Conservation (phyloP, 2,888 invertebrate species). For the Yponomeuta plumbellus region DNA sequence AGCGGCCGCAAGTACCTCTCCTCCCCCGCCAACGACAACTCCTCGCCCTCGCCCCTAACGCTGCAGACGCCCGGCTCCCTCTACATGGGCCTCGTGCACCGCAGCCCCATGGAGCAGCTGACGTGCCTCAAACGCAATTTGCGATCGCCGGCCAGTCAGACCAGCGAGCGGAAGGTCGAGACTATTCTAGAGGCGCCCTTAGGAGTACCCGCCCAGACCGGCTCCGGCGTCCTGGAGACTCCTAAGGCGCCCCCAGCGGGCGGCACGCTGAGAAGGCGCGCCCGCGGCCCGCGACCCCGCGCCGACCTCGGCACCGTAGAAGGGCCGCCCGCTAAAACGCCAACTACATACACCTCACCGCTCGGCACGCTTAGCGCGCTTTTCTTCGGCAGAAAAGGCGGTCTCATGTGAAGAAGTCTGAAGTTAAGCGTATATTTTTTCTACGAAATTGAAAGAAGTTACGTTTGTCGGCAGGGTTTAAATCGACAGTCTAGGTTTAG, state of each 20-base stretch:
- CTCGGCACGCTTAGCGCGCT: constrained; percentile 87
- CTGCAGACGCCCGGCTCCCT: constrained; percentile 77
- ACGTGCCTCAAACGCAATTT: constrained; percentile 80
- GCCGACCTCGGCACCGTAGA: constrained; percentile 62
- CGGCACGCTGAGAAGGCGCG: constrained; percentile 43
- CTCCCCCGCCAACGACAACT: constrained; percentile 76
- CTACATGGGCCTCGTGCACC: constrained; percentile 78
- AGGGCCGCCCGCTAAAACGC: constrained; percentile 36
- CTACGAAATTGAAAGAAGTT: background rate
- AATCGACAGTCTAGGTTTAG: constrained; percentile 6
- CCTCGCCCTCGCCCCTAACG: constrained; percentile 78
- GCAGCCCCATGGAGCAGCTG: constrained; percentile 87
- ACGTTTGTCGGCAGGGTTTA: background rate
- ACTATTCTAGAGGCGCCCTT: constrained; percentile 44
- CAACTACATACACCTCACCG: constrained; percentile 52
- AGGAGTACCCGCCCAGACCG: constrained; percentile 78
- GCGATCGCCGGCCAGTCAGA: constrained; percentile 54
- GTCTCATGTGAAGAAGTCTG: constrained; percentile 73
- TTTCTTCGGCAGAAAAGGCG: constrained; percentile 90
- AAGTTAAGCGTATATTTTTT: background rate
- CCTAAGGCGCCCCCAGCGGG: constrained; percentile 38
- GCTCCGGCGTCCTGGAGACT: constrained; percentile 74
- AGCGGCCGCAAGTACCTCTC: constrained; percentile 72
- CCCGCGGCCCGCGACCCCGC: constrained; percentile 61
- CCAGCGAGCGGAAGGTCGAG: constrained; percentile 33